A percentile compares a stretch with the other conserved stretches of the same genome.
Evolutionary conservation across 1,140 invertebrate genomes (phyloP).

Genomic region (Drosophila truncata): DNA sequence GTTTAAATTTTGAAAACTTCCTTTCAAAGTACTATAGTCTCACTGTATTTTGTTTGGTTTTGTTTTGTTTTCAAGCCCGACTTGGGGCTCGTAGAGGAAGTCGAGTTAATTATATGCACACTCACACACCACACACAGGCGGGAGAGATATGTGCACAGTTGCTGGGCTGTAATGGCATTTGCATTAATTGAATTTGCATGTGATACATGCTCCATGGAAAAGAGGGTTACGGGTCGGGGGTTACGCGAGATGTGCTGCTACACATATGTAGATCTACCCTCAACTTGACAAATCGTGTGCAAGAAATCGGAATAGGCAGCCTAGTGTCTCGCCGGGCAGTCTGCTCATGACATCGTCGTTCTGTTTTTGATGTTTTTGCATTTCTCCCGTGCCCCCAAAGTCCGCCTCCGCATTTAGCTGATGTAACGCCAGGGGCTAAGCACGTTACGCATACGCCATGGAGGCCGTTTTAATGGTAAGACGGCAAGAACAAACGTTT

Average conservation of each 20-base stretch:
- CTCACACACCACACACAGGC: neutral
- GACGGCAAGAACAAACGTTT: conserved; percentile 44
- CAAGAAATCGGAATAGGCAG: conserved; percentile 7
- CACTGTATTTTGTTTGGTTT: conserved; percentile 1
- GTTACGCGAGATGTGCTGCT: conserved; percentile 5
- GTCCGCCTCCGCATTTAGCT: conserved; percentile 14
- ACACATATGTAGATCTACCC: neutral
- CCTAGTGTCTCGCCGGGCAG: conserved; percentile 18
- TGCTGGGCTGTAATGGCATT: conserved; percentile 47
- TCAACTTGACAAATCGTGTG: conserved; percentile 10
- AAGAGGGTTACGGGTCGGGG: neutral
- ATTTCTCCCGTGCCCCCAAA: conserved; percentile 1
- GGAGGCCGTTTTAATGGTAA: conserved; percentile 23
- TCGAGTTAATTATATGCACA: conserved; percentile 57
- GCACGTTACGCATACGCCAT: conserved; percentile 59
- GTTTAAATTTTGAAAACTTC: neutral
- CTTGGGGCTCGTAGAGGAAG: conserved; percentile 47
- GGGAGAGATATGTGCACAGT: conserved; percentile 21
- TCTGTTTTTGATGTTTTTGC: conserved; percentile 21
- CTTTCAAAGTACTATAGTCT: neutral
- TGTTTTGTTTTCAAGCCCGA: conserved; percentile 26
- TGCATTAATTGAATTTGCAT: conserved; percentile 64
- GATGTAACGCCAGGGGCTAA: conserved; percentile 24
- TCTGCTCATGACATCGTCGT: conserved; percentile 11
- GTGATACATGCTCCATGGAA: conserved; percentile 23